phyloP scores from a whole-genome alignment of 2,113 vertebrate species.

The Eonycteris spelaea region DNA sequence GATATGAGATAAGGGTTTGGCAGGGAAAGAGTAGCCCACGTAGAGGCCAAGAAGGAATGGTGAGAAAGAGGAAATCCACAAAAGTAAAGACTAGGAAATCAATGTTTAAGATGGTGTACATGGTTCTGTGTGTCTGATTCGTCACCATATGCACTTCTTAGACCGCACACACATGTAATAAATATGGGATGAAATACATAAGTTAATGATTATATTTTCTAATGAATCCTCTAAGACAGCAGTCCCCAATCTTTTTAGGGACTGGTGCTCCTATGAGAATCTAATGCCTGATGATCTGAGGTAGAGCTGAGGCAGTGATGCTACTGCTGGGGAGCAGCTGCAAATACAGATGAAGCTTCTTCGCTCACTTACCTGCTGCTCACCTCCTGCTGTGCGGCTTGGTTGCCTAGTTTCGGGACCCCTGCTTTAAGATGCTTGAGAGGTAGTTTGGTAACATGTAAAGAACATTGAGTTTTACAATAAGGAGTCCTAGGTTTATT shows the following conservation, averaged over 20 bases:
- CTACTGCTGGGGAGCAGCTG: too few species aligned
- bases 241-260: too few species aligned
- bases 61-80: neutral
- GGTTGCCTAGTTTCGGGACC: too few species aligned
- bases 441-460: neutral
- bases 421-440: neutral
- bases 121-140: neutral
- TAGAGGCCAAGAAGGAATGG: neutral
- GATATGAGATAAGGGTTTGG: neutral
- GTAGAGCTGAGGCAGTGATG: too few species aligned
- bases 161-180: neutral
- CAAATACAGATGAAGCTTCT: too few species aligned
- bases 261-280: too few species aligned
- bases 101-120: neutral
- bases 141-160: neutral
- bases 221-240: neutral
- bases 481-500: neutral
- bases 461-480: neutral
- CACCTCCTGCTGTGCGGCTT: too few species aligned
- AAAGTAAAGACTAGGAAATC: neutral
- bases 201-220: neutral
- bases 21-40: neutral
- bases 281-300: too few species aligned
- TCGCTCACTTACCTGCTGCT: too few species aligned
- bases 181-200: neutral